phyloP scores from a whole-genome alignment of 1,140 invertebrate species.

The Drosophila azteca region DNA sequence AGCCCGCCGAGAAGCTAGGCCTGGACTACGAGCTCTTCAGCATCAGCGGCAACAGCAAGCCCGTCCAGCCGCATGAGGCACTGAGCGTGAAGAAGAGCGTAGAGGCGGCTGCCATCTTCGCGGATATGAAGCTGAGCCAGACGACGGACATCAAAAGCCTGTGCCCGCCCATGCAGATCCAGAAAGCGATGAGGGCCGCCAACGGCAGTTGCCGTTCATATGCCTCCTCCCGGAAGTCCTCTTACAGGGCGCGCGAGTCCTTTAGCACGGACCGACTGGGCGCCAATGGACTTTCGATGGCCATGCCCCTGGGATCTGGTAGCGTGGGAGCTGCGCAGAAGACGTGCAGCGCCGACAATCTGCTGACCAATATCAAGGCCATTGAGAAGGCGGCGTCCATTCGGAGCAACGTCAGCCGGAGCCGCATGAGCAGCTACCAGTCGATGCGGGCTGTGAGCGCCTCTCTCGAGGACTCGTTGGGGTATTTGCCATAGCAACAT shows the following conservation, averaged over 20 bases:
- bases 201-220: conserved; percentile 60
- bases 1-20: conserved; percentile 86
- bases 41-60: conserved; percentile 82
- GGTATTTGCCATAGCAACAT: conserved; percentile 84
- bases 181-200: conserved; percentile 17
- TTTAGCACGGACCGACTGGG: conserved; percentile 62
- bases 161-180: conserved; percentile 39
- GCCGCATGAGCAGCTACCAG: conserved; percentile 75
- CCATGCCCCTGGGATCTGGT: conserved; percentile 22
- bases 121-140: conserved; percentile 86
- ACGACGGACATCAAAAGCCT: conserved; percentile 82
- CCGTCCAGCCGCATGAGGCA: conserved; percentile 87
- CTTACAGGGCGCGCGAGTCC: conserved; percentile 64
- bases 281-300: conserved; percentile 16
- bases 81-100: conserved; percentile 94
- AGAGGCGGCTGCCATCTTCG: conserved; percentile 93
- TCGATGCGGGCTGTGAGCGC: conserved; percentile 80
- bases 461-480: conserved; percentile 83
- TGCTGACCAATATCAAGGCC: conserved; percentile 74
- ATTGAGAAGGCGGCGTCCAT: conserved; percentile 71
- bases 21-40: conserved; percentile 88
- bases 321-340: conserved; percentile 50
- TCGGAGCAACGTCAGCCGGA: conserved; percentile 60
- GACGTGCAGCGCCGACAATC: conserved; percentile 70
- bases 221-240: conserved; percentile 56